phyloP scores from a whole-genome alignment of 2,797 vertebrate species.

The Muscicapa comitata region DNA sequence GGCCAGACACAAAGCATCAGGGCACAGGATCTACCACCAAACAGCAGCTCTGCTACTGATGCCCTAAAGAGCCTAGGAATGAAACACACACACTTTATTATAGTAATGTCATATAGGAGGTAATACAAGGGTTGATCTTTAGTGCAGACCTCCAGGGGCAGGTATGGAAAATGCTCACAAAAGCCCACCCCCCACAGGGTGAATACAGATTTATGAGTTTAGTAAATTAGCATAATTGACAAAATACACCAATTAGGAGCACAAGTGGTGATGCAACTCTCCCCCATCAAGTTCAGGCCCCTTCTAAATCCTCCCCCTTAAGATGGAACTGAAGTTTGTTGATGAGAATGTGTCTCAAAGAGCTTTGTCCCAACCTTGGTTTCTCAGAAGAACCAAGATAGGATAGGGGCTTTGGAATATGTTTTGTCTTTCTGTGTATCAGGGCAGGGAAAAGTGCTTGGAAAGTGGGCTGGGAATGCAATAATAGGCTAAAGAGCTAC shows the following conservation, averaged over 20 bases:
- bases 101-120: too few species aligned
- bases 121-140: not conserved
- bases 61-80: not conserved
- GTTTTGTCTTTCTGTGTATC: not conserved
- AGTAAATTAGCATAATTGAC: not conserved
- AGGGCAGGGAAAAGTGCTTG: not conserved
- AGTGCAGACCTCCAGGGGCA: not conserved
- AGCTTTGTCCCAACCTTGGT: not conserved
- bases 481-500: not conserved
- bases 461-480: not conserved
- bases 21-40: not conserved
- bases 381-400: not conserved
- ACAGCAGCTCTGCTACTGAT: accelerated
- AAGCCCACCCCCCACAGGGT: not conserved
- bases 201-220: not conserved
- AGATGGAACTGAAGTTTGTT: not conserved
- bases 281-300: not conserved
- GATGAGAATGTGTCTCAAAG: not conserved
- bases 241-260: not conserved
- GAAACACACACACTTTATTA: not conserved
- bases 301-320: not conserved
- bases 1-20: not conserved
- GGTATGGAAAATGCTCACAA: not conserved
- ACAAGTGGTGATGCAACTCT: not conserved
- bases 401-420: not conserved